Percentiles rank a stretch among this genome's conserved stretches.
phyloP scores from a whole-genome alignment of 2,888 invertebrate species.

The Cheilosia vulpina region DNA sequence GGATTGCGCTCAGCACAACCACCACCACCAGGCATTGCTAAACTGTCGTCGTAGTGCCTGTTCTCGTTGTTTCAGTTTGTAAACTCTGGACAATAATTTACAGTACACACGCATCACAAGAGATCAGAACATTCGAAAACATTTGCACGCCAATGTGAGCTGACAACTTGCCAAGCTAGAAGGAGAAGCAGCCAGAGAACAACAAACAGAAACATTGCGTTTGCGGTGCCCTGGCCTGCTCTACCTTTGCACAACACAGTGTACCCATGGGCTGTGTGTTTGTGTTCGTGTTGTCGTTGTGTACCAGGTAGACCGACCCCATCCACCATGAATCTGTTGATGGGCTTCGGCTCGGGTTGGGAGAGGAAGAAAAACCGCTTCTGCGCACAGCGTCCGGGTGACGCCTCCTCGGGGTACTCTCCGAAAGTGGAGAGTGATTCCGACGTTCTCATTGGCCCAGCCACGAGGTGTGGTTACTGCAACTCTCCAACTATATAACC shows the following conservation, averaged over 20 bases:
- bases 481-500: constrained; percentile 59
- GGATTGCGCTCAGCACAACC: constrained; percentile 28
- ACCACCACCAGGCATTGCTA: constrained; percentile 40
- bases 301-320: constrained; percentile 25
- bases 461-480: constrained; percentile 51
- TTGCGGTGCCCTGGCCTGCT: constrained; percentile 57
- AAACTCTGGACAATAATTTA: constrained; percentile 78
- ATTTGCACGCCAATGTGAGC: constrained; percentile 75
- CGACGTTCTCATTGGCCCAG: constrained; percentile 42
- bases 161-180: constrained; percentile 73
- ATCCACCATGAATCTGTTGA: constrained; percentile 13
- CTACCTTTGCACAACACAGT: constrained; percentile 7
- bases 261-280: too few relatives aligned
- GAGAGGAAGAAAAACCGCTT: constrained; percentile 48
- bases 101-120: constrained; percentile 76
- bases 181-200: constrained; percentile 67
- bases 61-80: constrained; percentile 75
- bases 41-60: constrained; percentile 45
- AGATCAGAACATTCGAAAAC: constrained; percentile 75
- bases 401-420: constrained; percentile 57
- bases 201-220: constrained; percentile 75
- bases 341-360: neutral
- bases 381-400: constrained; percentile 42
- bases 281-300: neutral
- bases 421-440: constrained; percentile 46